Evolutionary conservation across 2,797 vertebrate species (phyloP).

Genomic region (Urophycis tenuis): DNA sequence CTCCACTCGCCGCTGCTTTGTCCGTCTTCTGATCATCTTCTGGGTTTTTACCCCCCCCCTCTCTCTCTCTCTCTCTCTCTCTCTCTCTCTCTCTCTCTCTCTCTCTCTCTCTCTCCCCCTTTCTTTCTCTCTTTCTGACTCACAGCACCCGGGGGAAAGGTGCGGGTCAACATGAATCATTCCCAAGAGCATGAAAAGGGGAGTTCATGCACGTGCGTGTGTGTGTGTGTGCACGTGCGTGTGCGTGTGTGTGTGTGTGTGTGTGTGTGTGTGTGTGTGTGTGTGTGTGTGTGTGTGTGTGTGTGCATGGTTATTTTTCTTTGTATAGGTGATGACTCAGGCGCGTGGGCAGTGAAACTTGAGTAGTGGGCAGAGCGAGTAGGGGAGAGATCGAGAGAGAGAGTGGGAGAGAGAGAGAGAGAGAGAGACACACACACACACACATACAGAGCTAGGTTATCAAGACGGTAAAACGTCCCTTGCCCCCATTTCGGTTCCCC

Average conservation of each 20-base stretch:
- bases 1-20: constrained; percentile 8
- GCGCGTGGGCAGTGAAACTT: constrained; percentile 64
- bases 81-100: constrained; percentile 57
- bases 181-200: constrained; percentile 34
- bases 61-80: constrained; percentile 49
- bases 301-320: constrained; percentile 18
- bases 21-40: constrained; percentile 36
- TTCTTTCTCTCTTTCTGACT: constrained; percentile 57
- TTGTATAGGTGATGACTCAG: constrained; percentile 56
- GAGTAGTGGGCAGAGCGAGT: constrained; percentile 55
- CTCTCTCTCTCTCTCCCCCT: constrained; percentile 44
- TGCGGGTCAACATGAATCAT: constrained; percentile 59
- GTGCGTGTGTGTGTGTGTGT: constrained; percentile 11
- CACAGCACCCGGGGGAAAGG: constrained; percentile 54
- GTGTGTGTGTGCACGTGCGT: constrained; percentile 31
- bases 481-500: background rate
- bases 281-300: constrained; percentile 14
- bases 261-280: constrained; percentile 17
- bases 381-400: constrained; percentile 30
- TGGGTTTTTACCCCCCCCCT: constrained; percentile 42
- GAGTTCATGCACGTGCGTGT: background rate
- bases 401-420: background rate
- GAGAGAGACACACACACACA: background rate
- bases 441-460: background rate
- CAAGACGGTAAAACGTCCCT: background rate